Base-by-base conservation (phyloP, 2,888 invertebrate genomes). In the Campopleginae sp. region DNA sequence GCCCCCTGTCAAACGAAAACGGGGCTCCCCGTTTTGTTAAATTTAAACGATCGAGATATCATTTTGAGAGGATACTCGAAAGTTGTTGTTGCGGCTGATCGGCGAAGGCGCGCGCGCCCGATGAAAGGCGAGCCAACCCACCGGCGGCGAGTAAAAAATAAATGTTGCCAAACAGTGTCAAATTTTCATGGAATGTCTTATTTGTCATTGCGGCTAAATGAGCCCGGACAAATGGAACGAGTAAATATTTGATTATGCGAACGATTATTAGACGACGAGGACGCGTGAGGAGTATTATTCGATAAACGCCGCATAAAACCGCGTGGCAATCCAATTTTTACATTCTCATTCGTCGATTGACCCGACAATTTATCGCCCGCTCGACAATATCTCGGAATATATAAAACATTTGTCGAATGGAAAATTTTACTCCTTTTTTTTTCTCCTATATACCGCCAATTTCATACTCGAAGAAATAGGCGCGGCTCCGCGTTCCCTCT, bases 381-480 rank as follows among this genome's bases (percentile, higher is more conserved):
- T 42, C 12, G 38, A 84, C 88, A 88, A 89, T n/a, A n/a, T 89
- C 88, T 88, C 88, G 87, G 87, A 86, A 89, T 90, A 91, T 90
- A 89, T 88, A 88, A n/a, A n/a, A n/a, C n/a, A 91, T 91, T 89
- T 88, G 85, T 83, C 75, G 84, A 84, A 86, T 87, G 87, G 75
- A 65, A 81, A 19, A 23, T 23, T n/a, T 10, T 19, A 5, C 12
- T 0, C 1, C 4, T 6, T 19, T 19, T 6, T 51, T 63, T 63
- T 14, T n/a, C 33, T 12, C 10, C 70, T n/a, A n/a, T n/a, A 10
- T 38, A 38, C 38, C 2, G 2, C 38, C 23, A 19, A 72, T 72
- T 72, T 72, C 10, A 38, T 54, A 17, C 33, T 38, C 54, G 54
- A 68, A 44, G 7, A 23, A 27, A 42, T n/a, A n/a, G n/a, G n/a